A percentile compares a stretch with the other conserved stretches of the same genome.
Evolutionary conservation across 2,797 vertebrate genomes (phyloP).

Genomic region (Takifugu rubripes): DNA sequence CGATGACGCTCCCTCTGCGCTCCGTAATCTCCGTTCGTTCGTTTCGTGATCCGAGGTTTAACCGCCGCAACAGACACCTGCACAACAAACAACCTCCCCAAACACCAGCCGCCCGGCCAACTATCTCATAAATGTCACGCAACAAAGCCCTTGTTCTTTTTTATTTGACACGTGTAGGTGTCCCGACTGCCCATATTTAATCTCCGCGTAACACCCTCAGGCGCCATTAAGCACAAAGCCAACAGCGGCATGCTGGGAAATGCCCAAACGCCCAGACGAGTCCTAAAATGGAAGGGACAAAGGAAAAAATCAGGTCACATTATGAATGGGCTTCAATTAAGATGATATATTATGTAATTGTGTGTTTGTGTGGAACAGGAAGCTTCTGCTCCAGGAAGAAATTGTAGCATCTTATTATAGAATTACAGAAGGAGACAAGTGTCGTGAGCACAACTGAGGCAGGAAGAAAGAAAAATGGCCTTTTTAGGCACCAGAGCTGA

Average conservation of each 20-base stretch:
- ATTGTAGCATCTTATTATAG: not conserved
- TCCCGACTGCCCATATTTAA: conserved; percentile 64
- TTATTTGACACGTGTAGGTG: conserved; percentile 65
- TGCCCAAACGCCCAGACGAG: conserved; percentile 21
- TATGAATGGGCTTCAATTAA: conserved; percentile 28
- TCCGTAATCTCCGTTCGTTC: conserved; percentile 6
- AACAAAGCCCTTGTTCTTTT: conserved; percentile 59
- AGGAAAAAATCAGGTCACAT: conserved; percentile 37
- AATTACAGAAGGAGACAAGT: too few relatives aligned
- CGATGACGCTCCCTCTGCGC: not conserved
- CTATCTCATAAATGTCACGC: conserved; percentile 66
- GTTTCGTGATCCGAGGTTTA: conserved; percentile 37
- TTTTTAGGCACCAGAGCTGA: too few relatives aligned
- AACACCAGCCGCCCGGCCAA: conserved; percentile 45
- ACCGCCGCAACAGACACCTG: conserved; percentile 41
- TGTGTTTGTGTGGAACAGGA: not conserved
- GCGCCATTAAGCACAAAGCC: conserved; percentile 60
- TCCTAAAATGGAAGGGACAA: not conserved
- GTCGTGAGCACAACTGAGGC: too few relatives aligned
- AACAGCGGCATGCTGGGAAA: conserved; percentile 45
- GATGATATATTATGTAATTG: conserved; percentile 20
- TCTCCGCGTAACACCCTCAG: conserved; percentile 59
- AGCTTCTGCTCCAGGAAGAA: conserved; percentile 1
- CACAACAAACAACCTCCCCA: conserved; percentile 48
- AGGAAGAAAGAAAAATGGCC: too few relatives aligned